These are phyloP conservation scores for Acleris sparsana DNA, from an alignment of 2,888 invertebrate genomes.

Conservation along the genomic window DNA sequence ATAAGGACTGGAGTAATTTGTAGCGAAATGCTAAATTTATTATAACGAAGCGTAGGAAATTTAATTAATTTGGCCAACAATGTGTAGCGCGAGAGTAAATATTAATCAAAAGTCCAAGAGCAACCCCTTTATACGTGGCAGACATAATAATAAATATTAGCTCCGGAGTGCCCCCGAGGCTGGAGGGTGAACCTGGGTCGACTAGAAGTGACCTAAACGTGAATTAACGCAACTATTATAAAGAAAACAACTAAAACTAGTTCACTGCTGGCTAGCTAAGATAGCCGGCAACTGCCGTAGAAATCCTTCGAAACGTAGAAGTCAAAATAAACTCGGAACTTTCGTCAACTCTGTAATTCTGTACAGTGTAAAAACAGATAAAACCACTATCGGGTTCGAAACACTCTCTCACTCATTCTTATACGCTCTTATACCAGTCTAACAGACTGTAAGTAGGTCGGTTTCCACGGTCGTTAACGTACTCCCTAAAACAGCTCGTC, in stretches of 20 bases:
- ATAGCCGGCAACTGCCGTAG: too few relatives aligned
- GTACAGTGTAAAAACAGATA: too few relatives aligned
- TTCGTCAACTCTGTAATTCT: too few relatives aligned
- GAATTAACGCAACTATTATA: background rate
- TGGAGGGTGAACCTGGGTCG: slow-evolving; percentile 9
- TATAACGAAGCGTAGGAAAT: slow-evolving; percentile 18
- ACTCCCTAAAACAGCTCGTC: too few relatives aligned
- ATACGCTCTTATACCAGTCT: too few relatives aligned
- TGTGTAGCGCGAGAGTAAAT: slow-evolving; percentile 21
- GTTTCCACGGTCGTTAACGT: too few relatives aligned
- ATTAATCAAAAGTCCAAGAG: slow-evolving; percentile 32
- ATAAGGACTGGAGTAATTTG: slow-evolving; percentile 10
- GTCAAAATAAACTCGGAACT: too few relatives aligned
- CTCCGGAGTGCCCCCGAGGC: slow-evolving; percentile 7
- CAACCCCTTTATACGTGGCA: slow-evolving; percentile 25
- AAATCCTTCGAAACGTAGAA: too few relatives aligned
- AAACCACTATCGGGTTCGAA: too few relatives aligned
- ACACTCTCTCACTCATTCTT: too few relatives aligned
- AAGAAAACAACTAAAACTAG: background rate
- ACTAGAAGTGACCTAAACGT: background rate
- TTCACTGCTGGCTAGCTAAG: background rate
- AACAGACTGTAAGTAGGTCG: too few relatives aligned
- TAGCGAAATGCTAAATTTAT: slow-evolving; percentile 10
- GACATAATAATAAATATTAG: slow-evolving; percentile 33
- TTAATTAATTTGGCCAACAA: slow-evolving; percentile 29